Base-by-base conservation (phyloP, 2,797 vertebrate species). In the Acropternis orthonyx region DNA sequence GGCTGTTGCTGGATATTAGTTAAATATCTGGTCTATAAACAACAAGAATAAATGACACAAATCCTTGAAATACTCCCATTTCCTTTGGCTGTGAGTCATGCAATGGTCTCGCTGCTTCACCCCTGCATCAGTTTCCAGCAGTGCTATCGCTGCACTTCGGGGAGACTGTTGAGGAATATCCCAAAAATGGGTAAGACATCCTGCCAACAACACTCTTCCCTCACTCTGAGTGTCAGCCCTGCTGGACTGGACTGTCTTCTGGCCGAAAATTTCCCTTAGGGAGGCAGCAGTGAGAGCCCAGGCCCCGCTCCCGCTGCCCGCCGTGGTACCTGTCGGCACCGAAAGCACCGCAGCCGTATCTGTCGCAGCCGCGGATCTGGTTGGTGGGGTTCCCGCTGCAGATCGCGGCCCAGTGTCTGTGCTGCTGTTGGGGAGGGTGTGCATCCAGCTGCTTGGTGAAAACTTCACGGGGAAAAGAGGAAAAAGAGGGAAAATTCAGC, bases 311-410 rank as follows among this genome's bases (percentile, higher is more conserved):
- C 19, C 0, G 1, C 2, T 21, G 28, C 24, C 41, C 37, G 2
- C 21, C 1, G 16, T 0, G 2, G 73, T 96, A 98, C 97, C 98
- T 98, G 72, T 85, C 54, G 7, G 97, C 93, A 0, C 95, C 92
- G 11, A 95, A 98, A 1, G 26, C 30, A 5, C 98, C 98, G 5
- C 98, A 98, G 86, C 98, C 97, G 0, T 97, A 97, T 54, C 34
- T 66, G 16, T 98, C 97, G 3, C 97, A 98, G 14, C 84, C 97
- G 26, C 98, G 96, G 93, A 98, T 95, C 15, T 8, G 88, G 34
- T 98, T 98, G 71, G 22, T 85, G 85, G 97, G 94, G n/a, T 95
- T 98, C 65, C 97, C 96, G 0, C 95, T 95, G 90, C 97, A 98
- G 34, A 98, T 72, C 26, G 24, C 88, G 2, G 92, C 97, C 98